Percentiles rank a stretch among this genome's conserved stretches.
Evolutionary conservation across 2,113 vertebrate genomes (phyloP).

Genomic region (Actinemys pallida): DNA sequence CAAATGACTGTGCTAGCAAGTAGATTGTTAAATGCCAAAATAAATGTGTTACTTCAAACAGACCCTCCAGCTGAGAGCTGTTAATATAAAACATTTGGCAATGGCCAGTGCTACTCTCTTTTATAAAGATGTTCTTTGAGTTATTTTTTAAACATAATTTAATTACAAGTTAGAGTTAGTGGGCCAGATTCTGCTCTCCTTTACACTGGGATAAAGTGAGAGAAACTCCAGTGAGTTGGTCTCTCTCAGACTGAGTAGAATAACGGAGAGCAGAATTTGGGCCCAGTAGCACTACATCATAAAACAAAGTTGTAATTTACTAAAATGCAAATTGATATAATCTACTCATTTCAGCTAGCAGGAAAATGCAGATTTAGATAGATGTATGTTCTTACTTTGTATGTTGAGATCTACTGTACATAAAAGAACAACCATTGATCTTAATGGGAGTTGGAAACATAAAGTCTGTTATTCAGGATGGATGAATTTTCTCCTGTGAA

Average conservation of each 20-base stretch:
- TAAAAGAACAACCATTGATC: neutral
- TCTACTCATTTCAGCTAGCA: neutral
- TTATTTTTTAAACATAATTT: slow-evolving; percentile 66
- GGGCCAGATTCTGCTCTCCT: slow-evolving; percentile 37
- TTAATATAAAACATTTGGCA: slow-evolving; percentile 10
- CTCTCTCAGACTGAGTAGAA: slow-evolving; percentile 53
- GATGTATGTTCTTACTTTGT: neutral
- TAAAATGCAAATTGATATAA: neutral
- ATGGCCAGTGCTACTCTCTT: slow-evolving; percentile 47
- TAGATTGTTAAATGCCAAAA: slow-evolving; percentile 52
- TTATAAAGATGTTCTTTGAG: slow-evolving; percentile 3
- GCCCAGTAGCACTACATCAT: slow-evolving; percentile 8
- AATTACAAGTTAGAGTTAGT: slow-evolving; percentile 54
- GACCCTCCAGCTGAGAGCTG: slow-evolving; percentile 61
- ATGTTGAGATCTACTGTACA: neutral
- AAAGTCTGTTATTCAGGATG: neutral
- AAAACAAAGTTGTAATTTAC: slow-evolving; percentile 9
- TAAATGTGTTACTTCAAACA: slow-evolving; percentile 68
- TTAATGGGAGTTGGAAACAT: neutral
- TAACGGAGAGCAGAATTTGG: slow-evolving; percentile 39
- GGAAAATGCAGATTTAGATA: neutral
- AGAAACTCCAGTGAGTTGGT: slow-evolving; percentile 60
- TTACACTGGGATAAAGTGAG: slow-evolving; percentile 63
- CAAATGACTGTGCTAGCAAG: slow-evolving; percentile 44
- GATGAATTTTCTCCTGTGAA: neutral